Conservation (phyloP, 2,888 invertebrate species). For the Cephus pulcher region DNA sequence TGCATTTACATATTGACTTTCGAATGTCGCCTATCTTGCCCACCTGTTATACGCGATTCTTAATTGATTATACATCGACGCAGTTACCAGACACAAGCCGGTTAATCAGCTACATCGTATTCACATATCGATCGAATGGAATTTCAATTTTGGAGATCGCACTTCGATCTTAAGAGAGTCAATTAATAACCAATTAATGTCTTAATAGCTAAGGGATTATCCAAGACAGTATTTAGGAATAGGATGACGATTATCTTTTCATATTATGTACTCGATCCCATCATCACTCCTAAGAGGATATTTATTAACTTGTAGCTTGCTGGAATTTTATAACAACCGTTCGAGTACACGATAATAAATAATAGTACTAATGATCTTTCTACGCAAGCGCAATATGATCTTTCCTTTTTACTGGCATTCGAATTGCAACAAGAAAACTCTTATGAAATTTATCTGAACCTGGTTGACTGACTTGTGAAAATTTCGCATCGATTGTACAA, state of each 20-base stretch:
- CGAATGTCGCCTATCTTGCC: conserved; percentile 14
- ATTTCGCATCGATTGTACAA: not conserved
- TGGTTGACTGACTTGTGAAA: not conserved
- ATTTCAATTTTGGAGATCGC: not conserved
- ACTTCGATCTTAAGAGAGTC: not conserved
- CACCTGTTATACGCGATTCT: conserved; percentile 14
- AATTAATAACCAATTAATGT: not conserved
- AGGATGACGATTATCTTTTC: not conserved
- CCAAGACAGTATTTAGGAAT: not conserved
- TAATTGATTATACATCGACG: conserved; percentile 10
- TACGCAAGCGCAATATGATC: not conserved
- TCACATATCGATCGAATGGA: not conserved
- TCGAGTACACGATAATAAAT: not conserved
- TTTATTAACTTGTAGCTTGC: not conserved
- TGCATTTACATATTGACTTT: conserved; percentile 22
- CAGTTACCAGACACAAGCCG: not conserved
- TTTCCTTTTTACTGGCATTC: not conserved
- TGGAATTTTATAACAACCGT: not conserved
- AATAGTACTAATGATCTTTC: not conserved
- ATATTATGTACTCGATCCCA: not conserved
- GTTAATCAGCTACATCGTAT: not conserved
- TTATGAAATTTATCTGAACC: not conserved
- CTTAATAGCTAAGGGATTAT: not conserved
- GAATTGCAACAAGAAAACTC: not conserved
- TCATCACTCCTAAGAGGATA: not conserved